phyloP scores from a whole-genome alignment of 2,888 invertebrate species.

The Lottia scabra region DNA sequence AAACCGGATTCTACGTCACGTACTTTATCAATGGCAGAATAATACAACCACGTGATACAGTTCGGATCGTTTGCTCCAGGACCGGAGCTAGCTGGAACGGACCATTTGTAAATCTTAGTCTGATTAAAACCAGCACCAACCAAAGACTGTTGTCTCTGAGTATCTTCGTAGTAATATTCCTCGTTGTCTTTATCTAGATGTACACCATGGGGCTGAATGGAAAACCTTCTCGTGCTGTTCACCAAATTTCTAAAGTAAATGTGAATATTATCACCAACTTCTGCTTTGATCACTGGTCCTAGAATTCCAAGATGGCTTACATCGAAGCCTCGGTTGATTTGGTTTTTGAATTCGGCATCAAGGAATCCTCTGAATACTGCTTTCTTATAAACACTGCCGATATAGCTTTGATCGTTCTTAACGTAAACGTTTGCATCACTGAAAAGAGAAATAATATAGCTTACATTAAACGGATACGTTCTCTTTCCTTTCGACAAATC shows the following conservation, averaged over 20 bases:
- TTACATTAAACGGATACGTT: background rate
- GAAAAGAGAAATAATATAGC: constrained; percentile 14
- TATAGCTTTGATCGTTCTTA: constrained; percentile 34
- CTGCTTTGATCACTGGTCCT: constrained; percentile 58
- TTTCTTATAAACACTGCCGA: constrained; percentile 46
- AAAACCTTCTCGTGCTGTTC: constrained; percentile 32
- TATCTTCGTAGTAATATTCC: constrained; percentile 17
- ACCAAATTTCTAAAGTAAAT: constrained; percentile 32
- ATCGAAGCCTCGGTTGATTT: constrained; percentile 22
- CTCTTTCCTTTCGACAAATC: too few relatives aligned
- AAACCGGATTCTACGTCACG: constrained; percentile 22
- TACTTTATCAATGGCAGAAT: constrained; percentile 1
- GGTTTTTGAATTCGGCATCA: constrained; percentile 40
- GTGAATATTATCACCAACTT: constrained; percentile 36
- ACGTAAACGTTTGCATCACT: constrained; percentile 37
- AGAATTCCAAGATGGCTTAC: constrained; percentile 41
- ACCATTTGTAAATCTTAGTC: background rate
- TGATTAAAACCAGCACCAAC: background rate
- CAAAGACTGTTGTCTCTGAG: background rate
- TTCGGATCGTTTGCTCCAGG: background rate
- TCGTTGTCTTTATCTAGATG: constrained; percentile 32
- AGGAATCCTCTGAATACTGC: constrained; percentile 46
- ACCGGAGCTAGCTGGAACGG: background rate
- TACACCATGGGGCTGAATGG: constrained; percentile 38
- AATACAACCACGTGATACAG: constrained; percentile 9